phyloP scores from a whole-genome alignment of 2,113 vertebrate genomes.

The Sigmodon hispidus region DNA sequence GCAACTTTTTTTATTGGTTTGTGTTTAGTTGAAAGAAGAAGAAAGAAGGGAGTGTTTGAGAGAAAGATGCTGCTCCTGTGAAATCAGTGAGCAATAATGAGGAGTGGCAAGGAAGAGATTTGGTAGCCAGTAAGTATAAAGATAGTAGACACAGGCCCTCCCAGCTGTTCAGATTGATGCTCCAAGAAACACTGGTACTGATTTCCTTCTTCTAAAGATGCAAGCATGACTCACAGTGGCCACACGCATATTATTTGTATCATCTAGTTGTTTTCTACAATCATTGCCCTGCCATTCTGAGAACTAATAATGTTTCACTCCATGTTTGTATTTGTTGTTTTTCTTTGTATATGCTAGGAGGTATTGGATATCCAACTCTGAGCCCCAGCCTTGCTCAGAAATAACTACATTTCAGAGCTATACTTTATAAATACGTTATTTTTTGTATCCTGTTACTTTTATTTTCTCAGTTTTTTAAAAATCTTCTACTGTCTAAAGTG shows the following conservation, averaged over 20 bases:
- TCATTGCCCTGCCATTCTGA: background rate
- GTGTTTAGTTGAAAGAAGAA: background rate
- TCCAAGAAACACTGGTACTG: background rate
- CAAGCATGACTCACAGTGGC: accelerated
- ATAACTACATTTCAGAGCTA: too few relatives aligned
- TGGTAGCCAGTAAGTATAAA: background rate
- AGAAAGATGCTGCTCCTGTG: background rate
- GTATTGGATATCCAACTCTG: background rate
- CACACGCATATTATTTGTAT: accelerated
- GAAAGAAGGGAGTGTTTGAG: background rate
- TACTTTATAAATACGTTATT: background rate
- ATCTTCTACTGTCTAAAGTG: background rate
- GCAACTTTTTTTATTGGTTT: background rate
- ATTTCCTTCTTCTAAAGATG: background rate
- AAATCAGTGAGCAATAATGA: background rate
- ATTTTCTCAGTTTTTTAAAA: background rate
- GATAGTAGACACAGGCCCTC: background rate
- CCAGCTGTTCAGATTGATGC: background rate
- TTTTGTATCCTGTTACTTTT: background rate
- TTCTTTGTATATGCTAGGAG: too few relatives aligned
- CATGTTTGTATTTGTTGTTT: background rate
- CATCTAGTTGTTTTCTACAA: background rate
- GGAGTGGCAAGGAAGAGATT: background rate
- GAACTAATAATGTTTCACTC: background rate
- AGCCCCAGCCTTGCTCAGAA: background rate